These are phyloP conservation scores for Staurois parvus DNA, from an alignment of 2,797 vertebrate species.

Conservation along the genomic window DNA sequence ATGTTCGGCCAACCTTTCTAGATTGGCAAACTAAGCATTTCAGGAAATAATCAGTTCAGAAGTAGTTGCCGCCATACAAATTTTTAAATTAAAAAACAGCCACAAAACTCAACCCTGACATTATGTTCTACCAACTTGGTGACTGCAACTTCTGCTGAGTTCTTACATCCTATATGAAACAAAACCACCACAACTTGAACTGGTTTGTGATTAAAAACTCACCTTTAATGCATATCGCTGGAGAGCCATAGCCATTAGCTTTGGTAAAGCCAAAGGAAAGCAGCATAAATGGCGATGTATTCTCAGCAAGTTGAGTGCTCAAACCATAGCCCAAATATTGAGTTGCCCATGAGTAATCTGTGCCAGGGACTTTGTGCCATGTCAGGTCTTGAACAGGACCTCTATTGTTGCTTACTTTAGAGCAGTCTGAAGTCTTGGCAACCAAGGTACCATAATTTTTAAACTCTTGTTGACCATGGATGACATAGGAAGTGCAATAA, in stretches of 20 bases:
- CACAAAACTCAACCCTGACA: too few relatives aligned
- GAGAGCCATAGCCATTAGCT: slow-evolving; percentile 57
- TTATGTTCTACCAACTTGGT: too few relatives aligned
- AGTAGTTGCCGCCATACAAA: too few relatives aligned
- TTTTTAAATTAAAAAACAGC: too few relatives aligned
- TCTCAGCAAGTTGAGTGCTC: not conserved
- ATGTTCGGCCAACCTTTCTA: too few relatives aligned
- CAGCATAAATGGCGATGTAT: slow-evolving; percentile 56
- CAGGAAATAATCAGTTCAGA: too few relatives aligned
- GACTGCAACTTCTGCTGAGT: too few relatives aligned
- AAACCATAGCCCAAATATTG: not conserved
- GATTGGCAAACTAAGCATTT: too few relatives aligned
- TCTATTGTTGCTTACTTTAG: slow-evolving; percentile 65
- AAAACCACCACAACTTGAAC: too few relatives aligned
- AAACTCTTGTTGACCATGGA: slow-evolving; percentile 68
- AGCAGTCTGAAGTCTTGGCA: slow-evolving; percentile 62
- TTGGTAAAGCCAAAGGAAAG: slow-evolving; percentile 61
- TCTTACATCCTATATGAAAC: too few relatives aligned
- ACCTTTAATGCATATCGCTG: slow-evolving; percentile 54
- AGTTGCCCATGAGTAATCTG: slow-evolving; percentile 75
- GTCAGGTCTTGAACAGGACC: rapidly evolving
- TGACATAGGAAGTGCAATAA: slow-evolving; percentile 72
- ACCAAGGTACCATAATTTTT: slow-evolving; percentile 75
- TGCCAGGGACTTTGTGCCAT: slow-evolving; percentile 72
- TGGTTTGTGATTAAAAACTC: not conserved